phyloP scores from a whole-genome alignment of 1,140 invertebrate species.

The Eumaeus atala region DNA sequence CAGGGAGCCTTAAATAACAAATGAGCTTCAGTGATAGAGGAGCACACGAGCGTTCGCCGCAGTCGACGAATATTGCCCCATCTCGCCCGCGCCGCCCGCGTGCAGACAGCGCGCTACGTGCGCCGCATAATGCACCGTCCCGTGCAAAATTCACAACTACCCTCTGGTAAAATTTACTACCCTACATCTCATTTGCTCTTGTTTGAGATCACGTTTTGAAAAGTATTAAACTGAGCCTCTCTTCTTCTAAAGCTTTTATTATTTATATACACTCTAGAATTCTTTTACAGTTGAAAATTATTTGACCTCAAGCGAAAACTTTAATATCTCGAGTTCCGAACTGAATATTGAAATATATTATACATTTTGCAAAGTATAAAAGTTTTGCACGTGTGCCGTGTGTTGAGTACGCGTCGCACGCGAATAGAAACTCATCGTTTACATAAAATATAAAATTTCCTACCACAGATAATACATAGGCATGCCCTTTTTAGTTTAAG shows the following conservation, averaged over 20 bases:
- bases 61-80: conserved; percentile 38
- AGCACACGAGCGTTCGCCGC: conserved; percentile 40
- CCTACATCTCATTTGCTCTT: conserved; percentile 65
- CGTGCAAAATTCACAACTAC: conserved; percentile 70
- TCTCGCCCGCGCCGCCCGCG: conserved; percentile 36
- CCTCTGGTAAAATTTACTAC: conserved; percentile 60
- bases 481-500: neutral
- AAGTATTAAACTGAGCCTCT: conserved; percentile 19
- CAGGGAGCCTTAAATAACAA: conserved; percentile 62
- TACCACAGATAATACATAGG: conserved; percentile 7
- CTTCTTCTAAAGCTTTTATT: conserved; percentile 19
- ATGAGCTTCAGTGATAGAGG: conserved; percentile 62
- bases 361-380: conserved; percentile 60
- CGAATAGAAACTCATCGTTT: conserved; percentile 29
- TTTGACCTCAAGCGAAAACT: conserved; percentile 12
- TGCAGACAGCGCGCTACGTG: conserved; percentile 69
- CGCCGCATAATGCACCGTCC: conserved; percentile 61
- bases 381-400: conserved; percentile 48
- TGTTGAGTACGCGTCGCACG: conserved; percentile 40
- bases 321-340: conserved; percentile 14
- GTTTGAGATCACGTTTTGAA: conserved; percentile 38
- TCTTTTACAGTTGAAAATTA: conserved; percentile 12
- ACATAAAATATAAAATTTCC: conserved; percentile 12
- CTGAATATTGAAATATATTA: conserved; percentile 36
- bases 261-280: conserved; percentile 12